Evolutionary conservation across 2,797 vertebrate species (phyloP), one percentile per base, ranked within the genome.

Genomic region (Tokudaia tokunoshimensis): DNA sequence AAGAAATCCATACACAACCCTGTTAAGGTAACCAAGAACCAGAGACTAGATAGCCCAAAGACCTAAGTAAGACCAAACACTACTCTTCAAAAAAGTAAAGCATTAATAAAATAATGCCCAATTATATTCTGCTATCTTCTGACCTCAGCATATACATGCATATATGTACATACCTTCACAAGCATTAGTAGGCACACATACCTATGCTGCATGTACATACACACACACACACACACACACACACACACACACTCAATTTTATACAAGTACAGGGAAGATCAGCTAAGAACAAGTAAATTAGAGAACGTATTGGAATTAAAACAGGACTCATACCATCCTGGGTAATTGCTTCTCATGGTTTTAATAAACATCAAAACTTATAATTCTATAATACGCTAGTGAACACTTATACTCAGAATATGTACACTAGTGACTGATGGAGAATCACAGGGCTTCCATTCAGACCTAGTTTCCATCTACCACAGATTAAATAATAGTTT

Each of bases 311-410:
- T 94, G 61, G 91, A 79, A 20, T 79, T 79, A 80, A 94, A 94
- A 74, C 37, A 92, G 65, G 74, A 52, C 22, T 89, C 79, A 79
- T 76, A 80, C 26, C 57, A 44, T 41, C 44, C 65, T 93, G 67
- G 67, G 63, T 97, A 97, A 97, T 95, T 89, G 44, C 50, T 93
- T 96, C 92, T 75, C 84, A 47, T 89, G 15, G 29, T 14, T 22
- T 81, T 85, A 76, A 95, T 90, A 94, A 92, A 2, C 95, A 93
- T 84, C 65, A 93, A 83, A 97, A 98, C 94, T 96, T 97, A 94
- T 91, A 95, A 92, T 92, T 96, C 78, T 65, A 70, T 89, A 95
- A 97, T 95, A 96, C 94, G 85, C 70, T 96, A 95, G 97, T 94
- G 91, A 97, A 83, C 67, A 65, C 76, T 96, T 85, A 89, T 85